Conservation (phyloP, 2,888 invertebrate genomes). For the Himalopsyche tibetana region DNA sequence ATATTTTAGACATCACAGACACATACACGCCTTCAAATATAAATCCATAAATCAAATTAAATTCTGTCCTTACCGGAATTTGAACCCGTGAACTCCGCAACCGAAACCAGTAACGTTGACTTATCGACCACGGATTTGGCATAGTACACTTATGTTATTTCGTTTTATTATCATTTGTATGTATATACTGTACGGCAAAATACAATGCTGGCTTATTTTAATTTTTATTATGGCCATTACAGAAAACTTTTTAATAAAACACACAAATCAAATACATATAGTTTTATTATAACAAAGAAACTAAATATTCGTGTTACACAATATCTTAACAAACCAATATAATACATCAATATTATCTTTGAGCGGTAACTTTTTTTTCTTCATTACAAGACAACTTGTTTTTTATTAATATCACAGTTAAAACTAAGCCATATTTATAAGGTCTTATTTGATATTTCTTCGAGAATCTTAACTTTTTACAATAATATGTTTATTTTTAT, state of each 20-base stretch:
- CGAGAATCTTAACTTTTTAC: conserved; percentile 25
- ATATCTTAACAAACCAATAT: conserved; percentile 4
- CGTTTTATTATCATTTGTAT: no score
- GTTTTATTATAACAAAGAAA: conserved; percentile 22
- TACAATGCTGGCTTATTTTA: no score
- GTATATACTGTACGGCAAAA: no score
- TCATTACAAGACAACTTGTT: conserved; percentile 1
- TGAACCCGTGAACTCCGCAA: no score
- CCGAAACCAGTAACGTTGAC: no score
- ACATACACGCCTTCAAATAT: no score
- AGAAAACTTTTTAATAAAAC: background rate
- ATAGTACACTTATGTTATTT: no score
- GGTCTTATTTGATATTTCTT: conserved; percentile 28
- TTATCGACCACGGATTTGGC: no score
- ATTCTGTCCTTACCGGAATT: no score
- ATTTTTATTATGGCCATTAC: no score
- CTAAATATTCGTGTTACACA: conserved; percentile 5
- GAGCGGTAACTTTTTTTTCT: background rate
- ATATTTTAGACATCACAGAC: no score
- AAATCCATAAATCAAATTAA: no score
- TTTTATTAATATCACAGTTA: conserved; percentile 19
- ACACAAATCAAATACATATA: background rate
- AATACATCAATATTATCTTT: background rate
- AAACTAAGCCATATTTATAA: conserved; percentile 10
- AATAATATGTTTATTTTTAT: background rate